Percentiles rank a stretch among this genome's conserved stretches.
Evolutionary conservation across 2,113 vertebrate genomes (phyloP).

Genomic region (Agapornis roseicollis): DNA sequence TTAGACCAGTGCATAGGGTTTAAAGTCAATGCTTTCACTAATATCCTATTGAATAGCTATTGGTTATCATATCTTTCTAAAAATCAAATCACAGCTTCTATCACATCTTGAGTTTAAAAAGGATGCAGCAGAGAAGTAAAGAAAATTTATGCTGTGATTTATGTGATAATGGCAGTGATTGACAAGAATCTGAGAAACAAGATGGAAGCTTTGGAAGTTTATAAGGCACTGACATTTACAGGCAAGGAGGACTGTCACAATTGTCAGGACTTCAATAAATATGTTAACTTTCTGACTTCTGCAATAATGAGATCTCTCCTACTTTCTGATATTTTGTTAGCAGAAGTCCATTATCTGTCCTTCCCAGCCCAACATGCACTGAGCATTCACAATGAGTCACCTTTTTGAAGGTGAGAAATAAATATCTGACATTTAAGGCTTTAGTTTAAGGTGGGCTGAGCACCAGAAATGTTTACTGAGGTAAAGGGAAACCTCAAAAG

Average conservation of each 20-base stretch:
- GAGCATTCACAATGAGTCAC: not conserved
- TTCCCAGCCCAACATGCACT: conserved; percentile 6
- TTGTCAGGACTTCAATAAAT: conserved; percentile 30
- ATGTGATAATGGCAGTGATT: conserved; percentile 34
- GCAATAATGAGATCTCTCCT: conserved; percentile 15
- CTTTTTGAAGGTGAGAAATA: not conserved
- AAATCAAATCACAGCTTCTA: not conserved
- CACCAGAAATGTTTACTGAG: not conserved
- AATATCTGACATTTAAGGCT: not conserved
- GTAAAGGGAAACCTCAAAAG: not conserved
- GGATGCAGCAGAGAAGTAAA: not conserved
- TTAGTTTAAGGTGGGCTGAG: not conserved
- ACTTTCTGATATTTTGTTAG: conserved; percentile 16
- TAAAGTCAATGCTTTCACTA: not conserved
- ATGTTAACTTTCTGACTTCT: conserved; percentile 17
- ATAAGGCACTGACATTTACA: conserved; percentile 32
- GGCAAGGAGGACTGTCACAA: not conserved
- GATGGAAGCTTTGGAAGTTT: conserved; percentile 9
- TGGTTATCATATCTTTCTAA: not conserved
- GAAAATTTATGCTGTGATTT: conserved; percentile 33
- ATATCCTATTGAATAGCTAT: not conserved
- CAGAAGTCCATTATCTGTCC: conserved; percentile 25
- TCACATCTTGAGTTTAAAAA: not conserved
- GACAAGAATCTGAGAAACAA: conserved; percentile 25
- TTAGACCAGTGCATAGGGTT: not conserved